Percentiles rank a stretch among this genome's conserved stretches.
These are phyloP conservation scores for Listrodromus nycthemerus DNA, from an alignment of 2,888 invertebrate species.

Conservation along the genomic window DNA sequence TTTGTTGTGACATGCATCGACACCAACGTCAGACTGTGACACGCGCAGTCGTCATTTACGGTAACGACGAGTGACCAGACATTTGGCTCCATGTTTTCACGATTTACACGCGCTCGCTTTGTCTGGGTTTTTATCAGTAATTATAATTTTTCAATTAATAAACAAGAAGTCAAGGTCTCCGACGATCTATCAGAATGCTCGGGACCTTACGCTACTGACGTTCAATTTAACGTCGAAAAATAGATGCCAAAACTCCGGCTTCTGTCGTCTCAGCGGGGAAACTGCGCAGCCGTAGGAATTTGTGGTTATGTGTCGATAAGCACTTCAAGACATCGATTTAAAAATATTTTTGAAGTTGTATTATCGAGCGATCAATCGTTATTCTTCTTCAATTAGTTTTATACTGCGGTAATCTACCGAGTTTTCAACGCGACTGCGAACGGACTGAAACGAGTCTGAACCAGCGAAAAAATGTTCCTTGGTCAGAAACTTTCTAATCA, in stretches of 20 bases:
- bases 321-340: not conserved
- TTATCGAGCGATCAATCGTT: not conserved
- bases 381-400: too few relatives aligned
- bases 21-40: not conserved
- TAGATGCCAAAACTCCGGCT: not conserved
- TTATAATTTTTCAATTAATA: not conserved
- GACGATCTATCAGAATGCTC: slow-evolving; percentile 36
- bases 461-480: too few relatives aligned
- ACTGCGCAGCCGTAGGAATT: slow-evolving; percentile 11
- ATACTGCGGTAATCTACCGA: too few relatives aligned
- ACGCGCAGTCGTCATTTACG: not conserved
- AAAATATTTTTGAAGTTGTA: not conserved
- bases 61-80: not conserved
- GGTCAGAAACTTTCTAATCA: too few relatives aligned
- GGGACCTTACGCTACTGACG: not conserved
- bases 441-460: too few relatives aligned
- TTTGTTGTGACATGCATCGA: slow-evolving; percentile 21
- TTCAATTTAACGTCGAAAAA: not conserved
- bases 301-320: slow-evolving; percentile 36
- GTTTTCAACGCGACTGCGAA: too few relatives aligned
- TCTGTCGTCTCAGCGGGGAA: not conserved
- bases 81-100: slow-evolving; percentile 32
- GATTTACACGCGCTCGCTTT: not conserved
- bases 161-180: slow-evolving; percentile 3
- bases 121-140: not conserved